Conservation (phyloP, 2,888 invertebrate genomes). For the Xylocampa areola region DNA sequence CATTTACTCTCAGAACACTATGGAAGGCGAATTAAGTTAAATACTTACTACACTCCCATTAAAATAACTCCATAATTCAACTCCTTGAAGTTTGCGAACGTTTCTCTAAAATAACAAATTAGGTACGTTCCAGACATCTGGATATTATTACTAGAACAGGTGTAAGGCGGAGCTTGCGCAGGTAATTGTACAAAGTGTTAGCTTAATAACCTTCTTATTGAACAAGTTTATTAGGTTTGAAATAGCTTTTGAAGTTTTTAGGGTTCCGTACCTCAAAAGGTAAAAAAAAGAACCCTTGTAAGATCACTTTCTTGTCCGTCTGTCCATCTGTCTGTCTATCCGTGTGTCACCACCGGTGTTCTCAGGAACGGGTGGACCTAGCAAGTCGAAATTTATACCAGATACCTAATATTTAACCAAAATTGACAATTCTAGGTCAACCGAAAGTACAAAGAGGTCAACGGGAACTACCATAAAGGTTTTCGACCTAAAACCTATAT, state of each 20-base stretch:
- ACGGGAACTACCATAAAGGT: too few species aligned
- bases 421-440: too few species aligned
- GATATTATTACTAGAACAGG: conserved; percentile 77
- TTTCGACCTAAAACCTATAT: too few species aligned
- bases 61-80: conserved; percentile 37
- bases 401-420: too few species aligned
- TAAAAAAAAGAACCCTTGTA: not conserved
- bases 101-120: conserved; percentile 72
- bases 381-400: too few species aligned
- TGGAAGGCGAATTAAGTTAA: conserved; percentile 28
- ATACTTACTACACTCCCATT: conserved; percentile 23
- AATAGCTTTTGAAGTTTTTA: conserved; percentile 15
- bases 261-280: not conserved
- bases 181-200: conserved; percentile 55
- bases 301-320: too few species aligned
- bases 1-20: not conserved
- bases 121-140: conserved; percentile 50
- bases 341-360: too few species aligned
- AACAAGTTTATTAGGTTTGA: conserved; percentile 39
- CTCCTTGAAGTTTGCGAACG: conserved; percentile 27
- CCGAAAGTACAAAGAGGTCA: too few species aligned
- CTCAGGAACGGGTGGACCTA: too few species aligned
- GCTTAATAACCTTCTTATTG: conserved; percentile 51
- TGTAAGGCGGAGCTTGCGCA: conserved; percentile 53
- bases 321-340: too few species aligned